Base-by-base conservation (phyloP, 1,140 invertebrate species). In the Myzus persicae region DNA sequence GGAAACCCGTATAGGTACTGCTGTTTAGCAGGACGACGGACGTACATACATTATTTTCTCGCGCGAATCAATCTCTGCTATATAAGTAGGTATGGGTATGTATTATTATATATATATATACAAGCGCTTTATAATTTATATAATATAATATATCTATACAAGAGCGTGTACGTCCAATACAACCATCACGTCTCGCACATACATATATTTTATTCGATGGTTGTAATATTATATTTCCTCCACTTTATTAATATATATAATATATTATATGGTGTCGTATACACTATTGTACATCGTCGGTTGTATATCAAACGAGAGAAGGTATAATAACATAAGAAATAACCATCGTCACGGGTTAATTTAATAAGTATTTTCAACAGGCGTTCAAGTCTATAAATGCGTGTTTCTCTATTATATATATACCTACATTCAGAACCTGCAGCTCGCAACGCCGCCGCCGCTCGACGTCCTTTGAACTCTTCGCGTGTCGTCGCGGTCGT, bases 331-430 rank as follows among this genome's bases (percentile, higher is more conserved):
- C 22, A 42, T 7, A 22, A 51, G 18, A 44, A 7, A 76, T 76
- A 76, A 76, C 11, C 59, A 5, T 76, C 26, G n/a, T 76, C 11
- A 14, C 4, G 3, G 20, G 20, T 87, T 46, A 46, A 87, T 87
- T 87, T 87, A 31, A 87, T 87, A 46, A 48, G 48, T 87, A 87
- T 87, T 87, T 87, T 87, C 18, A 87, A 46, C 85, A 36, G 85
- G 85, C 44, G 44, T 87, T 87, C 42, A 87, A 87, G 85, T 87
- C 44, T 87, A 87, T n/a, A n/a, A n/a, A n/a, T 46, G 20, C n/a
- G 2, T 82, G 22, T 51, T 18, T 51, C 2, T 51, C 20, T 51
- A 48, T 48, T 18, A 81, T 2, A 81, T 81, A 76, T 11, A 76
- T 76, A 18, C 20, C 24, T 20, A 36, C 4, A 76, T 76, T 24